Conservation (phyloP, 2,888 invertebrate species). For the Acrobasis consociella region DNA sequence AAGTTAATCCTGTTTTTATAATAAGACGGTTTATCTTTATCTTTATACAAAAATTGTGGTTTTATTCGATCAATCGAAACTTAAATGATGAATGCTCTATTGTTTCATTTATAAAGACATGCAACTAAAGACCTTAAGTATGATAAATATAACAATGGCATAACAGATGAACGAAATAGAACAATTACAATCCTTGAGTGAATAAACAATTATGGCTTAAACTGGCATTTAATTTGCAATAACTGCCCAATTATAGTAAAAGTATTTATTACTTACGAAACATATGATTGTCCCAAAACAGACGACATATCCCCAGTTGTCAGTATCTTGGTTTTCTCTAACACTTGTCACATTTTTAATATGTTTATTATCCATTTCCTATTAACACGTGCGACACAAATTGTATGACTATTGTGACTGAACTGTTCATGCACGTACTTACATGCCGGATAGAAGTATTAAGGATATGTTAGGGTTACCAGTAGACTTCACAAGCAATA, state of each 20-base stretch:
- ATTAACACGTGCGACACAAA: slow-evolving; percentile 18
- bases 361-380: slow-evolving; percentile 38
- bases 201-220: no score
- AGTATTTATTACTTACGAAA: slow-evolving; percentile 78
- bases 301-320: slow-evolving; percentile 85
- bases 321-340: slow-evolving; percentile 31
- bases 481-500: not conserved
- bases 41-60: no score
- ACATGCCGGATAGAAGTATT: slow-evolving; percentile 8
- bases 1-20: no score
- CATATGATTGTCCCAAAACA: slow-evolving; percentile 84
- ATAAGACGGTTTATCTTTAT: no score
- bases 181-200: not conserved
- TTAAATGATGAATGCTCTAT: no score
- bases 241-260: not conserved
- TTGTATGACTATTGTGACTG: slow-evolving; percentile 18
- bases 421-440: not conserved
- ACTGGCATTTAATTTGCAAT: no score
- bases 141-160: not conserved
- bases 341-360: slow-evolving; percentile 16
- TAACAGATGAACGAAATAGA: not conserved
- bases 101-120: no score
- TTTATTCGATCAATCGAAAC: no score
- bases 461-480: slow-evolving; percentile 16
- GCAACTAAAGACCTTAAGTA: no score